Evolutionary conservation across 2,797 vertebrate species (phyloP), one percentile per base, ranked within the genome.

Genomic region (Cercopithecus hamlyni): DNA sequence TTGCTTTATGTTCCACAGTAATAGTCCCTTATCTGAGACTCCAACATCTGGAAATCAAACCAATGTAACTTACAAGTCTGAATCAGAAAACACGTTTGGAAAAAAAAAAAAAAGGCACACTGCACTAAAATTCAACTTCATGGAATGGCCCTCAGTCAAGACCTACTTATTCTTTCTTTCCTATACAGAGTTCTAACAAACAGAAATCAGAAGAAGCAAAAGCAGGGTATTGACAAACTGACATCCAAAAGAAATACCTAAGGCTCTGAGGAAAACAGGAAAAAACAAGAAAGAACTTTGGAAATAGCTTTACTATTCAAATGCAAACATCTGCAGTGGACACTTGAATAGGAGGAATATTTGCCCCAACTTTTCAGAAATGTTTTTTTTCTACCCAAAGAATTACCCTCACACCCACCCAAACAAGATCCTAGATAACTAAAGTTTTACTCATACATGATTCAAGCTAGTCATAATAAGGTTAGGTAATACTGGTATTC

Each of bases 21-120:
- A 75, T 58, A 80, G 30, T 36, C 36, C 76, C n/a, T 95, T 95
- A 93, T 82, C 80, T 88, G 45, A 88, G 52, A 86, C 33, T 61
- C 26, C 24, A 96, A 64, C 88, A 85, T 90, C 64, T 95, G 82
- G 88, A 94, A 96, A 72, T 96, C 48, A 76, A 57, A 86, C 12
- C 58, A 80, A 43, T 70, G n/a, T 87, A 83, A 77, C n/a, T 86
- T 43, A 76, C 12, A 77, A 11, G 43, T 13, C 17, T 94, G 85
- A 88, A 92, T 83, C 6, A 43, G 7, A 7, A 91, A 95, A 77
- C 27, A 24, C 0, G 13, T 52, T 50, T 57, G 15, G 0, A 0
- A 64, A 64, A 64, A 70, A 10, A n/a, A 72, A 93, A 57, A 64
- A 84, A 61, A 57, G 26, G 55, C 7, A 41, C 20, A 76, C 1